Evolutionary conservation across 2,797 vertebrate species (phyloP).

Genomic region (Micromesistius poutassou): DNA sequence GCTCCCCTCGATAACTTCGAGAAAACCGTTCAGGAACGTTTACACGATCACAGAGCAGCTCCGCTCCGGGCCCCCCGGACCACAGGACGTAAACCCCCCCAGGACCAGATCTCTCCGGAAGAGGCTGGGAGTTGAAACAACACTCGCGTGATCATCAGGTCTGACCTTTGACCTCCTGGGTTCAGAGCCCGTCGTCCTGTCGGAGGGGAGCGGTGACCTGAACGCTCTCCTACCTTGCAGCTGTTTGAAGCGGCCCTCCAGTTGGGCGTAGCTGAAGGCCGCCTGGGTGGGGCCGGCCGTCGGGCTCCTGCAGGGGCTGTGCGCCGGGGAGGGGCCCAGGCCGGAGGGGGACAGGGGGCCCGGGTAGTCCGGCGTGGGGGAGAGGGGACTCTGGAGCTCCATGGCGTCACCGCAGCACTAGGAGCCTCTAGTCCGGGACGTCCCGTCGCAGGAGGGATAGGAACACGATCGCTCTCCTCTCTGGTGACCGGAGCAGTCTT

Average conservation of each 20-base stretch:
- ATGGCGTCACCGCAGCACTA: conserved; percentile 59
- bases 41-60: background rate
- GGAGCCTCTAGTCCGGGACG: background rate
- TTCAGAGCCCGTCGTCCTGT: background rate
- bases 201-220: background rate
- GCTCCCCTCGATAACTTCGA: background rate
- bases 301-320: conserved; percentile 58
- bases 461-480: conserved; percentile 2
- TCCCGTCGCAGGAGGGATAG: background rate
- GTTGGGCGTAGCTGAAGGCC: conserved; percentile 93
- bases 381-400: conserved; percentile 86
- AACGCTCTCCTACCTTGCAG: conserved; percentile 83
- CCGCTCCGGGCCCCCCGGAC: background rate
- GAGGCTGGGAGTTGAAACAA: background rate
- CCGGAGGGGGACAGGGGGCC: conserved; percentile 48
- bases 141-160: background rate
- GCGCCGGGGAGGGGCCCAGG: conserved; percentile 43
- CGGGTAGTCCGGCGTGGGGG: conserved; percentile 50
- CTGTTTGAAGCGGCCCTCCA: conserved; percentile 95
- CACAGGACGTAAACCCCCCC: background rate
- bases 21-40: background rate
- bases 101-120: background rate
- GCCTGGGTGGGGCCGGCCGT: conserved; percentile 75
- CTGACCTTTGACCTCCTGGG: background rate
- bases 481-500: background rate